Conservation (phyloP, 2,888 invertebrate species). For the Drosophila nigricruria region DNA sequence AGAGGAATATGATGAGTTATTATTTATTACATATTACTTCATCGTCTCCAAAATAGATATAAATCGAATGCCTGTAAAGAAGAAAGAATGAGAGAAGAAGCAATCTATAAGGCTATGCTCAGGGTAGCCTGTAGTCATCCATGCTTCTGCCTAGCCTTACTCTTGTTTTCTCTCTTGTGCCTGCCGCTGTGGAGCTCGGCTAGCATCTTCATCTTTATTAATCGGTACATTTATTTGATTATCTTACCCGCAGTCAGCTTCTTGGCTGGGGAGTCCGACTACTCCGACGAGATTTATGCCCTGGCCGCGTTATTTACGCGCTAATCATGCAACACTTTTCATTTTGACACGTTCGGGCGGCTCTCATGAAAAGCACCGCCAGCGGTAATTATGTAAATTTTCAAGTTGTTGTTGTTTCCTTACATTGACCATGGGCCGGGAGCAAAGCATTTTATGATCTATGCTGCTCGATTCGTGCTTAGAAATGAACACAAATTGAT, state of each 20-base stretch:
- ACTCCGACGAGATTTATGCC: conserved; percentile 69
- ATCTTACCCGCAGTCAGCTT: conserved; percentile 52
- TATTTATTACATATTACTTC: no score
- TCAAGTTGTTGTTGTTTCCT: conserved; percentile 34
- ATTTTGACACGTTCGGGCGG: conserved; percentile 79
- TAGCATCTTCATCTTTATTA: conserved; percentile 80
- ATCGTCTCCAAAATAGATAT: background rate
- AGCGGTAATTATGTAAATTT: conserved; percentile 81
- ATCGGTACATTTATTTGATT: conserved; percentile 80
- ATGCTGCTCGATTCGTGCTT: conserved; percentile 70
- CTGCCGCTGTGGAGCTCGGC: conserved; percentile 19
- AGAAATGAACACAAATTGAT: conserved; percentile 77
- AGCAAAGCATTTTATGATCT: conserved; percentile 72
- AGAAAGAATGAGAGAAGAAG: background rate
- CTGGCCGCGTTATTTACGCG: conserved; percentile 75
- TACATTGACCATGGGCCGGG: conserved; percentile 56
- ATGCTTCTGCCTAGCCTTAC: background rate
- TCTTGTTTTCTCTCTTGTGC: background rate
- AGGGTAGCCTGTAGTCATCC: background rate
- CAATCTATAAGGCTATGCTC: no score
- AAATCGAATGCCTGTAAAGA: no score
- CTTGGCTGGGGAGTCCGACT: conserved; percentile 26
- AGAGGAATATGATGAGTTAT: no score
- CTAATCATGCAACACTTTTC: conserved; percentile 84
- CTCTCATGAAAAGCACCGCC: conserved; percentile 68